Evolutionary conservation across 2,888 invertebrate species (phyloP).

Genomic region (Agelastica alni): DNA sequence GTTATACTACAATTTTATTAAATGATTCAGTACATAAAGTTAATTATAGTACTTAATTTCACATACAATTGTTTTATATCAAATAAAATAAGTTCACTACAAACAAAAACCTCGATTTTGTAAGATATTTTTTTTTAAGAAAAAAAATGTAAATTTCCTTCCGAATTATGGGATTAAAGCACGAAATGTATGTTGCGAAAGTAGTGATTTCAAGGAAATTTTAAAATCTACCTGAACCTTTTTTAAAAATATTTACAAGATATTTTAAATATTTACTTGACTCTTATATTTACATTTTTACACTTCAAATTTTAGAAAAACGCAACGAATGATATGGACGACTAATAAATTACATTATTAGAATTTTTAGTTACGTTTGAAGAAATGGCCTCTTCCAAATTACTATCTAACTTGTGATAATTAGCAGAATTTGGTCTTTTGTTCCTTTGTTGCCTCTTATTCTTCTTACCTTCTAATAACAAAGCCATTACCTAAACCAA

Average conservation of each 20-base stretch:
- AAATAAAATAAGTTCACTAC: no score
- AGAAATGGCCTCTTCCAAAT: slow-evolving; percentile 69
- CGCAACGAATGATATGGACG: slow-evolving; percentile 30
- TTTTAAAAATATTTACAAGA: slow-evolving; percentile 7
- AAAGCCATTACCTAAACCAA: slow-evolving; percentile 65
- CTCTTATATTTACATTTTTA: slow-evolving; percentile 30
- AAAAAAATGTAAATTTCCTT: no score
- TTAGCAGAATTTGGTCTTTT: slow-evolving; percentile 66
- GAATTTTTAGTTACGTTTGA: slow-evolving; percentile 62
- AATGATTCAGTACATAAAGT: no score
- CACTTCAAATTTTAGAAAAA: slow-evolving; percentile 26
- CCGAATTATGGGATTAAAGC: no score
- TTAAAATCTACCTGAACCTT: no score
- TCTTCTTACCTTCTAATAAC: slow-evolving; percentile 64
- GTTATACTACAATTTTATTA: no score
- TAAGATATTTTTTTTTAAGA: no score
- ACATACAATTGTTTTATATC: no score
- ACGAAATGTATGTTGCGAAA: no score
- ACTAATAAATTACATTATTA: slow-evolving; percentile 62
- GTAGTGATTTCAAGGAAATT: no score
- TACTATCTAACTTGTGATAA: slow-evolving; percentile 69
- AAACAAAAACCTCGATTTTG: no score
- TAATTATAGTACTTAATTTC: no score
- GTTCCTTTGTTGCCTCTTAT: slow-evolving; percentile 55
- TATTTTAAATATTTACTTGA: neutral